Evolutionary conservation across 30 jellyfish, hydroid and myxozoan genomes (phyloP), one percentile per base, ranked within the genome.

Genomic region (Mastigias papua): DNA sequence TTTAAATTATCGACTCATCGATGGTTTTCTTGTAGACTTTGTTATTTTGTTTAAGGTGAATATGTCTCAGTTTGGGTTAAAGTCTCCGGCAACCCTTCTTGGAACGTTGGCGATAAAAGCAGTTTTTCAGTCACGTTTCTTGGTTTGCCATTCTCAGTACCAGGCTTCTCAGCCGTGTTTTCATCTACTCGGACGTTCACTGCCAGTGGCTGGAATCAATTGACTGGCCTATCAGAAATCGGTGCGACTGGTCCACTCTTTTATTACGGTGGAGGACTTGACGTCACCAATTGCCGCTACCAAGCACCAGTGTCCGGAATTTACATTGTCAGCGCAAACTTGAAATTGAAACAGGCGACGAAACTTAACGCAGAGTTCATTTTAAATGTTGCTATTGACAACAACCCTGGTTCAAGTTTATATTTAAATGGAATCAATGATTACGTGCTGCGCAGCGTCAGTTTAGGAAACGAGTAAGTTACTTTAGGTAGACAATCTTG

Each of bases 101-200:
- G 98, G 98, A 78, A 89, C 6, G 82, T 94, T 25, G 90, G 85
- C 37, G 79, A 27, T 63, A 84, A 77, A 42, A 80, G 95, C 80
- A 89, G 94, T 34, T 84, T 94, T 49, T 94, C 98, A 0, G 58
- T 85, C 60, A 87, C 86, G 2, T 84, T 79, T 46, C 69, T 94
- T 32, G 97, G 98, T 34, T 89, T 78, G 35, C 88, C 89, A 23
- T 75, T 81, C 64, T 76, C 84, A 30, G 91, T 88, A 22, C 84
- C 87, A 17, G 98, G 98, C 49, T 76, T 94, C 68, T 65, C 97
- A 27, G 73, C 97, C 10, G 97, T 94, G 32, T 79, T 94, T 30
- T 21, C 86, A 19, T 67, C 88, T 3, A 83, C 87, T 8, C 31
- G 34, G 58, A 80, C 87, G 2, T 60, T 51, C 46, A 73, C 92